Conservation (phyloP, 1,140 invertebrate genomes). For the Pogonomyrmex barbatus region DNA sequence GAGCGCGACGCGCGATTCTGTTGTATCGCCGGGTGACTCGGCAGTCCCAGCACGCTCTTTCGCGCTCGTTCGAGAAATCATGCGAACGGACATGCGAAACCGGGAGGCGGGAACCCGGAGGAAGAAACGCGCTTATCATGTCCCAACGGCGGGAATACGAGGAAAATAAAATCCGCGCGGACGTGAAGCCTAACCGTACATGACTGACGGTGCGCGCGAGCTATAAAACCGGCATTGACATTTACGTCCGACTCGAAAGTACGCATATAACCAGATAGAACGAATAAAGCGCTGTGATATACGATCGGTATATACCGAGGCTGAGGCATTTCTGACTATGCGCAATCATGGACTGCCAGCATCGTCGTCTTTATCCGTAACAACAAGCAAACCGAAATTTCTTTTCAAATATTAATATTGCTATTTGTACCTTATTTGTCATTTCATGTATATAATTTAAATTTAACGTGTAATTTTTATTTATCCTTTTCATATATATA, state of each 20-base stretch:
- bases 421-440: background rate
- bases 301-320: background rate
- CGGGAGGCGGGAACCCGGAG: conserved; percentile 33
- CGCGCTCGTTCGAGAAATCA: conserved; percentile 70
- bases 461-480: too few relatives aligned
- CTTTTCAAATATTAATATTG: background rate
- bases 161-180: conserved; percentile 70
- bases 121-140: conserved; percentile 69
- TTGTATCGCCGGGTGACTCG: conserved; percentile 74
- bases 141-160: conserved; percentile 16
- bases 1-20: conserved; percentile 61
- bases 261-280: conserved; percentile 40
- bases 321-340: background rate
- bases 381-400: background rate
- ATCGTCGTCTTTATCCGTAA: conserved; percentile 12
- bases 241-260: conserved; percentile 65
- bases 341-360: background rate
- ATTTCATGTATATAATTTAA: background rate
- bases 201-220: conserved; percentile 2
- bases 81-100: conserved; percentile 50
- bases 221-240: conserved; percentile 63
- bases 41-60: conserved; percentile 69
- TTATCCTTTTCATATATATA: too few relatives aligned
- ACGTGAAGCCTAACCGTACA: conserved; percentile 60
- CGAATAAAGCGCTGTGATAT: conserved; percentile 35